Conservation (phyloP, 2,888 invertebrate species). For the Ditula angustiorana region DNA sequence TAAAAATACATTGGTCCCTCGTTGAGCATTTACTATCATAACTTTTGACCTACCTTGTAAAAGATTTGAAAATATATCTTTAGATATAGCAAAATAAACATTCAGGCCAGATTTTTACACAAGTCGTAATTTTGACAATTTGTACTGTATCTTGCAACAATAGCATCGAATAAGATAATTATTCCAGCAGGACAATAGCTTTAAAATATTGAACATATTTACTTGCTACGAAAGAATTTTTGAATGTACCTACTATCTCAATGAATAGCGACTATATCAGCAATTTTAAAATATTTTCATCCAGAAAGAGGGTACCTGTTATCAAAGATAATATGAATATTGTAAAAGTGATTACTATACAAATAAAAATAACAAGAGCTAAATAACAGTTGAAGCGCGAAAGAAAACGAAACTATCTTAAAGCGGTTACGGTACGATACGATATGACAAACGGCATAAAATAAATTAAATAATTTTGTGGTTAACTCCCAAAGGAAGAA, state of each 20-base stretch:
- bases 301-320: not conserved
- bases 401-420: not conserved
- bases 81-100: no score
- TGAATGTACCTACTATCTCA: not conserved
- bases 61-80: not conserved
- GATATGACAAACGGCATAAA: not conserved
- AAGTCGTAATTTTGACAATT: not conserved
- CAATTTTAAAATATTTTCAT: not conserved
- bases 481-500: not conserved
- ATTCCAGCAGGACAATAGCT: conserved; percentile 22
- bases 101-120: not conserved
- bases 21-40: no score
- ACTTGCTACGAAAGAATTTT: not conserved
- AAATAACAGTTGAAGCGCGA: not conserved
- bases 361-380: not conserved
- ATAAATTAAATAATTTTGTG: no score
- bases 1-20: no score
- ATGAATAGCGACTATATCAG: no score
- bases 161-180: conserved; percentile 16
- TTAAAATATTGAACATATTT: conserved; percentile 13
- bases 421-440: not conserved
- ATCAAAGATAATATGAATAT: not conserved
- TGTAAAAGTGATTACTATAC: not conserved
- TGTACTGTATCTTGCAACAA: not conserved
- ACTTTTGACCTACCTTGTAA: not conserved